Base-by-base conservation (phyloP, 2,888 invertebrate species). In the Eupithecia insigniata region DNA sequence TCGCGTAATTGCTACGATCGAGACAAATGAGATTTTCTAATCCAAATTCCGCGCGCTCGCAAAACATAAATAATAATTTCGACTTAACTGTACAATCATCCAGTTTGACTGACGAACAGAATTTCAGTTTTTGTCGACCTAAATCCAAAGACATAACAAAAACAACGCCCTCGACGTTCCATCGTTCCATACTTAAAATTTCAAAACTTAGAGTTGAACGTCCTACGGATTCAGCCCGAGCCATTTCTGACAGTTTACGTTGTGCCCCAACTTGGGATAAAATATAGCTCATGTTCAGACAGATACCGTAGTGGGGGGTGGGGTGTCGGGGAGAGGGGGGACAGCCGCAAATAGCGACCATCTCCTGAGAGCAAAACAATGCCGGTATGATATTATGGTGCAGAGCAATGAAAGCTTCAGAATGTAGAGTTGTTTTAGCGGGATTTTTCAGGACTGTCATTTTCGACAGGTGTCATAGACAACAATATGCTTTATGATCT, bases 261-360 rank as follows among this genome's bases (percentile, higher is more conserved):
- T 87, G 89, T 87, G 88, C 88, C 84, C 90, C 90, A 90, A 91
- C 85, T 91, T 87, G 89, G 91, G 91, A 92, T 93, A 92, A 93
- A 92, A 92, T 93, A 93, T 93, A 91, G 92, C 92, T 89, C 90
- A 87, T 89, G 90, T 89, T 89, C 91, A 92, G 92, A 90, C 92
- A 89, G 88, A 87, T 89, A 90, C 90, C 88, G 90, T 88, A 87
- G 88, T 83, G 88, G 80, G 81, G 84, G 84, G 39, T 4, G 81
- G 68, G 71, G 77, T 71, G 76, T 14, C 1, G 78, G 79, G 82
- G 80, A 77, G 82, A 81, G 84, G 81, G 85, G 83, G 86, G 87
- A 86, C 87, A 88, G 89, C 92, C 93, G 89, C 91, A 93, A 93
- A 93, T 93, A 93, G 93, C 92, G 87, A 86, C 87, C 90, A 90